Evolutionary conservation across 2,888 invertebrate genomes (phyloP).

Genomic region (Pherbina coryleti): DNA sequence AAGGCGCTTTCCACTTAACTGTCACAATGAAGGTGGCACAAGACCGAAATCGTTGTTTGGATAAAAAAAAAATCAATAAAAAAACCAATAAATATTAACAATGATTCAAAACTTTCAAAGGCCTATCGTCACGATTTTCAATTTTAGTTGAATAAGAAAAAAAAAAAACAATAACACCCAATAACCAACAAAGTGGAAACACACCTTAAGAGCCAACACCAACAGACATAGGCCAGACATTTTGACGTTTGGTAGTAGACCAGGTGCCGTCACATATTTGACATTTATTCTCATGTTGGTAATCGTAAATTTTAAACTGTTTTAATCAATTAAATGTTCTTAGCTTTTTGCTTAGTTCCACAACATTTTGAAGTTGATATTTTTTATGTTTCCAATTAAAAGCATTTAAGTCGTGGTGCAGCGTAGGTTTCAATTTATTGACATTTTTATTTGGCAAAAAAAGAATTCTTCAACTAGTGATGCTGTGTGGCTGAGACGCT

Average conservation of each 20-base stretch:
- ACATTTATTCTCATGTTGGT: background rate
- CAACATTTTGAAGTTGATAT: background rate
- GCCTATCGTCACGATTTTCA: conserved; percentile 40
- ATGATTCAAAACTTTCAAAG: conserved; percentile 31
- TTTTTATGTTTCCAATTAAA: too few relatives aligned
- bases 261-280: too few relatives aligned
- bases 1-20: conserved; percentile 29
- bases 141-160: conserved; percentile 4
- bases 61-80: background rate
- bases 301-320: background rate
- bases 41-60: background rate
- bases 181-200: background rate
- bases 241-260: background rate
- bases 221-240: background rate
- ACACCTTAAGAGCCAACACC: conserved; percentile 19
- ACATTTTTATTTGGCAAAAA: background rate
- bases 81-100: conserved; percentile 13
- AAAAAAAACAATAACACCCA: background rate
- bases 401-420: background rate
- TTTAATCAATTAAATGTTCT: background rate
- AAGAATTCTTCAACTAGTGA: background rate
- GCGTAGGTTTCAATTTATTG: conserved; percentile 15
- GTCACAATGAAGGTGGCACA: background rate
- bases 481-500: background rate
- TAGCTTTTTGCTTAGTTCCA: background rate